Conservation (phyloP, 2,888 invertebrate genomes). For the Oxyteleia sp. region DNA sequence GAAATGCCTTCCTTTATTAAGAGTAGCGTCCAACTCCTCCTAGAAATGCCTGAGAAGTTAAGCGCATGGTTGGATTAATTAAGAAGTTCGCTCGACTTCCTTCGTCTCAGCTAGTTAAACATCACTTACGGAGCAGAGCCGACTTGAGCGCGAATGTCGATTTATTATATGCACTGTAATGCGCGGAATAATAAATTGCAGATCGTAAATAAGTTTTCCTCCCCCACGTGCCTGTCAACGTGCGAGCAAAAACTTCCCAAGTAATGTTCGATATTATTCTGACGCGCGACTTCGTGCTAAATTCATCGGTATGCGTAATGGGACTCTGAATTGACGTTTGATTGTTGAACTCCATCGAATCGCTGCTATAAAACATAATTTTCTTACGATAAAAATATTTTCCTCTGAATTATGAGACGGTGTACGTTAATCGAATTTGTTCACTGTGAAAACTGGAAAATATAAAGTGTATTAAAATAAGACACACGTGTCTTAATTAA, state of each 20-base stretch:
- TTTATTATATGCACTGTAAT: slow-evolving; percentile 46
- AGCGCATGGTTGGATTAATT: slow-evolving; percentile 68
- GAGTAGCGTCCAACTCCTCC: slow-evolving; percentile 55
- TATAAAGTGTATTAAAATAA: too few relatives aligned
- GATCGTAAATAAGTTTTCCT: slow-evolving; percentile 25
- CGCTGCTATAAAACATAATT: too few relatives aligned
- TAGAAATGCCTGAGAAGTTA: slow-evolving; percentile 57
- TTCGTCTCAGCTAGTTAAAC: slow-evolving; percentile 64
- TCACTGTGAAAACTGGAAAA: too few relatives aligned
- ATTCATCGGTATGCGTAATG: slow-evolving; percentile 2
- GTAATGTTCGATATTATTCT: background rate
- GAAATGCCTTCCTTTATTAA: slow-evolving; percentile 65
- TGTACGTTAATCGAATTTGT: too few relatives aligned
- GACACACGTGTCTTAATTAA: too few relatives aligned
- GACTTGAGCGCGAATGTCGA: slow-evolving; percentile 25
- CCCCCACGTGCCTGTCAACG: too few relatives aligned
- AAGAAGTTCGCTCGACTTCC: slow-evolving; percentile 63
- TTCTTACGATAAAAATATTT: too few relatives aligned
- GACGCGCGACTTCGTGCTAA: slow-evolving; percentile 1
- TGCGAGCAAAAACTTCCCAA: background rate
- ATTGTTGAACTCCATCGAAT: too few relatives aligned
- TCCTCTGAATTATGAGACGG: too few relatives aligned
- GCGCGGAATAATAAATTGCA: slow-evolving; percentile 32
- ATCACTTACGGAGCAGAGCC: slow-evolving; percentile 33
- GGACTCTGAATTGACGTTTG: background rate